Conservation (phyloP, 2,888 invertebrate genomes). For the Quadriops clusia region DNA sequence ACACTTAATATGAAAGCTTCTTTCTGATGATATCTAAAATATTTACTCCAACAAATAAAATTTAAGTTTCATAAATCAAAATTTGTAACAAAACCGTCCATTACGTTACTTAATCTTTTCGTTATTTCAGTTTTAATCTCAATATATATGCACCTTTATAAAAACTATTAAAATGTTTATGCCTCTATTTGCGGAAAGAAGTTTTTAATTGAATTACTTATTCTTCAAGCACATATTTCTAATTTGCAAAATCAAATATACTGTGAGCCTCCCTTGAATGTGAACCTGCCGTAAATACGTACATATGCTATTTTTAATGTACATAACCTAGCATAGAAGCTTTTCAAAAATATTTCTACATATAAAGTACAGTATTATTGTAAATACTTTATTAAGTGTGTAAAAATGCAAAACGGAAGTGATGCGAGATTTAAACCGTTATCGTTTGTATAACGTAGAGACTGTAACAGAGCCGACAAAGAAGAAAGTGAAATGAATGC, state of each 20-base stretch:
- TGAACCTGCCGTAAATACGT: conserved; percentile 33
- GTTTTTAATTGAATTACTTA: no score
- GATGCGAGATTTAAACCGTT: conserved; percentile 1
- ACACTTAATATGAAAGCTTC: background rate
- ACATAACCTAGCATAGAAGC: conserved; percentile 24
- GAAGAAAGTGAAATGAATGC: conserved; percentile 5
- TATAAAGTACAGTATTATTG: conserved; percentile 27
- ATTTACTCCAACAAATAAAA: no score
- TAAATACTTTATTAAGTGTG: conserved; percentile 27
- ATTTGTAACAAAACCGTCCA: no score
- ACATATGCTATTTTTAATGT: conserved; percentile 28
- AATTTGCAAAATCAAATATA: no score
- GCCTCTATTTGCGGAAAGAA: no score
- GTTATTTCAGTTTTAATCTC: no score
- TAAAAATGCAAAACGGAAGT: conserved; percentile 10
- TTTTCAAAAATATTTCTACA: conserved; percentile 28
- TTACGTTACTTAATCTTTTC: no score
- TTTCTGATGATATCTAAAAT: conserved; percentile 1
- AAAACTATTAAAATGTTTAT: no score
- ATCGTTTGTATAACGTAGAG: no score
- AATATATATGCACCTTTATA: no score
- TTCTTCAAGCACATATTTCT: no score
- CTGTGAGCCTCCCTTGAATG: conserved; percentile 23
- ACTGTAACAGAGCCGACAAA: background rate
- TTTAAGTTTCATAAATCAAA: no score